Conservation (phyloP, 2,888 invertebrate genomes). For the Entomobrya proxima region DNA sequence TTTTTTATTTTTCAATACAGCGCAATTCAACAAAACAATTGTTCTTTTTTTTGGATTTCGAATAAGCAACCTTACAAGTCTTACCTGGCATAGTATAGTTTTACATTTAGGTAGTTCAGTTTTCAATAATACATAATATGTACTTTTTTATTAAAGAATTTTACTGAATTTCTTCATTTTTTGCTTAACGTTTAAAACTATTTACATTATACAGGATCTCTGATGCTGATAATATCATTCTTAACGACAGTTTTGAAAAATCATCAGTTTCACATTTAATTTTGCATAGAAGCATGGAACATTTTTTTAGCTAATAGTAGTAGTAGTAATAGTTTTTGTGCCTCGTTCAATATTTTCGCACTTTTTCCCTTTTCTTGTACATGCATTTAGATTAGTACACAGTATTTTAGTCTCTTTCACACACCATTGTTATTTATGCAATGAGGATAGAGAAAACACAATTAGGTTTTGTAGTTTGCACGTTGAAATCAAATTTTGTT, state of each 20-base stretch:
- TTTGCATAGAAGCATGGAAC: neutral
- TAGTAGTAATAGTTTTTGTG: neutral
- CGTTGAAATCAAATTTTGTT: neutral
- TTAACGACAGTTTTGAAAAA: neutral
- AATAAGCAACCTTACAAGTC: conserved; percentile 9
- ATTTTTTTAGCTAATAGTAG: neutral
- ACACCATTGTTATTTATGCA: no score
- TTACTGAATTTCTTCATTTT: neutral
- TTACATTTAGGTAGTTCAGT: neutral
- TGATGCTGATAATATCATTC: neutral
- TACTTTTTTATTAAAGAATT: neutral
- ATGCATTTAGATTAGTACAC: neutral
- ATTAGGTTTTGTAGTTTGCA: no score
- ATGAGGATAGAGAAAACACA: no score
- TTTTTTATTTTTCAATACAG: conserved; percentile 27
- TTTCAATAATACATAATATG: neutral
- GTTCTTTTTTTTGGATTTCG: neutral
- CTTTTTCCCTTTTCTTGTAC: neutral
- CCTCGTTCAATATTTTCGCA: neutral
- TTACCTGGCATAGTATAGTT: neutral
- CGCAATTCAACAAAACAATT: conserved; percentile 52
- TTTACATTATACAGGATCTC: neutral
- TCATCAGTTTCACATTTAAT: neutral
- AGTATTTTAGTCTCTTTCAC: neutral
- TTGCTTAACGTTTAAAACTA: no score